Evolutionary conservation across 2,888 invertebrate species (phyloP).

Genomic region (Andrena fulva): DNA sequence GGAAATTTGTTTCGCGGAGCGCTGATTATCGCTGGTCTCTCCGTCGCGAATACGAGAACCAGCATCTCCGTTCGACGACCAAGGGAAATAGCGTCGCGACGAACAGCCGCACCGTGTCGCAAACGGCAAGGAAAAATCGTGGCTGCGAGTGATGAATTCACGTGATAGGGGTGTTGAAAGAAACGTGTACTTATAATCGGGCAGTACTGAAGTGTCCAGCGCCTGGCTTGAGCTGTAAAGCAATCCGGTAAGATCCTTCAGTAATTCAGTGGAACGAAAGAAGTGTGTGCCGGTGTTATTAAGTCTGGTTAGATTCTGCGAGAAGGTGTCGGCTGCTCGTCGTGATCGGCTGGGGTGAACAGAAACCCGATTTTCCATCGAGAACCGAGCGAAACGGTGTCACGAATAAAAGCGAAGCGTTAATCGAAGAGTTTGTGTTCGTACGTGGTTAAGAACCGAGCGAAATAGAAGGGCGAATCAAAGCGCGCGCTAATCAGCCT

Average conservation of each 20-base stretch:
- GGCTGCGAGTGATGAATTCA: background rate
- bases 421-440: constrained; percentile 37
- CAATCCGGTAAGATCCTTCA: background rate
- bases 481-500: constrained; percentile 48
- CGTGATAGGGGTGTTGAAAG: constrained; percentile 20
- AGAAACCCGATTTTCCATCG: constrained; percentile 34
- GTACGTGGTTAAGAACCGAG: constrained; percentile 44
- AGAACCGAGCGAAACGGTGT: constrained; percentile 58
- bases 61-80: constrained; percentile 25
- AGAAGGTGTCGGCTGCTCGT: constrained; percentile 33
- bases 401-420: constrained; percentile 59
- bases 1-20: constrained; percentile 40
- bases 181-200: constrained; percentile 5
- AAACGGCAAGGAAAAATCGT: background rate
- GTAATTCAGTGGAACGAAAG: background rate
- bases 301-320: no score
- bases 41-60: constrained; percentile 9
- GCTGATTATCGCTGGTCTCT: background rate
- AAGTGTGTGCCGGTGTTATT: background rate
- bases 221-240: background rate
- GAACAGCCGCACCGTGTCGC: constrained; percentile 26
- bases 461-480: constrained; percentile 45
- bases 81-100: constrained; percentile 26
- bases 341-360: constrained; percentile 35
- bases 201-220: background rate